Evolutionary conservation across 2,797 vertebrate genomes (phyloP).

Genomic region (Graptemys geographica): DNA sequence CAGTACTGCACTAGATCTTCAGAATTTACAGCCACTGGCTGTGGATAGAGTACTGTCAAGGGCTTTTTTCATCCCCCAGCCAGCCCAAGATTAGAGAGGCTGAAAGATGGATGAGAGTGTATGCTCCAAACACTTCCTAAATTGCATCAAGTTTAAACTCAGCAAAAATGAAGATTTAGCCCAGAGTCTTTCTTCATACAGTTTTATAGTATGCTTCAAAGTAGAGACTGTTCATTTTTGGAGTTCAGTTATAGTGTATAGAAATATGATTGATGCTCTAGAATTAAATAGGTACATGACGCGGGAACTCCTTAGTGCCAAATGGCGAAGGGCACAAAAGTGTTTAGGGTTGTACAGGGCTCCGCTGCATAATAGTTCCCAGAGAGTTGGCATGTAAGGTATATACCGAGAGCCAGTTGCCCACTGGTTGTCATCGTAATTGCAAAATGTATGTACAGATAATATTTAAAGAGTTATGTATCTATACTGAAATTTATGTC

Average conservation of each 20-base stretch:
- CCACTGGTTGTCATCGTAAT: background rate
- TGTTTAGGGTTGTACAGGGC: background rate
- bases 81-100: background rate
- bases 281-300: background rate
- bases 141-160: background rate
- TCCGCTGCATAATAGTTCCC: background rate
- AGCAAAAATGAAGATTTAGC: background rate
- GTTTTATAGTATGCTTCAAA: background rate
- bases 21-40: background rate
- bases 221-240: background rate
- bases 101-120: accelerated
- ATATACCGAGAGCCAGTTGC: background rate
- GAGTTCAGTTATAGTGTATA: background rate
- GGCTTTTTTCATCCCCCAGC: background rate
- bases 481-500: background rate
- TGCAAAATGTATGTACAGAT: background rate
- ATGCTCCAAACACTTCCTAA: accelerated
- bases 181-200: background rate
- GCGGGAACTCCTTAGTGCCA: background rate
- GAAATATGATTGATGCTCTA: background rate
- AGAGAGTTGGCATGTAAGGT: background rate
- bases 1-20: background rate
- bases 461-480: background rate
- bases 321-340: background rate
- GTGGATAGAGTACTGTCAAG: background rate